These are phyloP conservation scores for Anoplolepis gracilipes DNA, from an alignment of 1,140 invertebrate genomes.

Conservation along the genomic window DNA sequence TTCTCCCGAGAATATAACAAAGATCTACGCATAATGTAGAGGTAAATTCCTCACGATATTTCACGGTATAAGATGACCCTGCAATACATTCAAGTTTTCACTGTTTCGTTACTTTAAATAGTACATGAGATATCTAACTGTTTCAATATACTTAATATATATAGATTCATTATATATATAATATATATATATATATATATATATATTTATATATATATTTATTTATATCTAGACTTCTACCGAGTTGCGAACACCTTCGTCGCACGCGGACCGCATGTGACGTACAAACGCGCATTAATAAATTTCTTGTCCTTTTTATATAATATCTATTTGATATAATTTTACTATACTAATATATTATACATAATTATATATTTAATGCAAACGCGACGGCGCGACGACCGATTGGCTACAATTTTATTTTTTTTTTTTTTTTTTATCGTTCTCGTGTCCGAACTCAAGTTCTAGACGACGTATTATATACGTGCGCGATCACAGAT, in stretches of 20 bases:
- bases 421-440: slow-evolving; percentile 1
- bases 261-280: slow-evolving; percentile 63
- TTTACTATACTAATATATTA: slow-evolving; percentile 70
- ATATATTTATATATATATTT: slow-evolving; percentile 60
- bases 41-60: slow-evolving; percentile 52
- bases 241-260: slow-evolving; percentile 61
- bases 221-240: slow-evolving; percentile 78
- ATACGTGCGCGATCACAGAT: slow-evolving; percentile 7
- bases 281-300: slow-evolving; percentile 70
- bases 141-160: slow-evolving; percentile 74
- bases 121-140: slow-evolving; percentile 68
- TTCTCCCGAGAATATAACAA: slow-evolving; percentile 70
- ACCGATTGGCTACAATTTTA: slow-evolving; percentile 27
- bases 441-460: not conserved
- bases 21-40: slow-evolving; percentile 65
- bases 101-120: slow-evolving; percentile 70
- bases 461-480: not conserved
- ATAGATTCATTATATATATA: slow-evolving; percentile 62
- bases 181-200: slow-evolving; percentile 50
- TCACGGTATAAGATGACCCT: slow-evolving; percentile 52
- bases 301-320: slow-evolving; percentile 69
- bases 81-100: slow-evolving; percentile 58
- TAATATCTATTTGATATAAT: slow-evolving; percentile 62
- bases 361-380: slow-evolving; percentile 72
- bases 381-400: slow-evolving; percentile 63